phyloP scores from a whole-genome alignment of 2,113 vertebrate genomes.

The Gambusia affinis region DNA sequence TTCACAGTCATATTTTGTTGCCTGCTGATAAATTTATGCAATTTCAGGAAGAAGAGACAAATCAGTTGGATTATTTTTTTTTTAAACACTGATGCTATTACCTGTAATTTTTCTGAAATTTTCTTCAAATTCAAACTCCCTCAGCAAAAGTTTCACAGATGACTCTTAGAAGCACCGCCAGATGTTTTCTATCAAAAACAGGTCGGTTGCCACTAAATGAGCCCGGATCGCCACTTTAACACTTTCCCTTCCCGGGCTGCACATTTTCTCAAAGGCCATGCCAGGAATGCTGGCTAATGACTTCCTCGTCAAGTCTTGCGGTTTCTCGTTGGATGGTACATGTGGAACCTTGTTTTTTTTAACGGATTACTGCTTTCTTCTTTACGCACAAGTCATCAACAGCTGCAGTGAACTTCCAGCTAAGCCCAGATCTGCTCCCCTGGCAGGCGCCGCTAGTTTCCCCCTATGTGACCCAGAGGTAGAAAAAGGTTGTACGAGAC shows the following conservation, averaged over 20 bases:
- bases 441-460: conserved; percentile 1
- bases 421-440: conserved; percentile 11
- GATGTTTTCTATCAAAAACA: conserved; percentile 60
- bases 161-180: conserved; percentile 49
- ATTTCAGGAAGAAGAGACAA: no score
- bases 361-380: conserved; percentile 56
- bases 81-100: background rate
- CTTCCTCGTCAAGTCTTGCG: conserved; percentile 42
- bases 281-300: conserved; percentile 40
- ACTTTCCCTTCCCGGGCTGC: conserved; percentile 35
- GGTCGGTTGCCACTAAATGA: conserved; percentile 44
- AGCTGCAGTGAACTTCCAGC: conserved; percentile 69
- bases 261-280: conserved; percentile 40
- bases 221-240: conserved; percentile 73
- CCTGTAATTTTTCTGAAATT: conserved; percentile 9
- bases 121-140: background rate
- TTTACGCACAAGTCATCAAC: conserved; percentile 75
- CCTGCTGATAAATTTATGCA: background rate
- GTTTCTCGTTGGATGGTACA: conserved; percentile 13
- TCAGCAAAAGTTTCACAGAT: conserved; percentile 33
- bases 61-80: no score
- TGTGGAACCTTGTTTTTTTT: background rate
- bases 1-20: background rate
- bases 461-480: background rate
- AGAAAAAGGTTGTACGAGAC: background rate